Conservation (phyloP, 1,140 invertebrate genomes). For the Melipona quadrifasciata region DNA sequence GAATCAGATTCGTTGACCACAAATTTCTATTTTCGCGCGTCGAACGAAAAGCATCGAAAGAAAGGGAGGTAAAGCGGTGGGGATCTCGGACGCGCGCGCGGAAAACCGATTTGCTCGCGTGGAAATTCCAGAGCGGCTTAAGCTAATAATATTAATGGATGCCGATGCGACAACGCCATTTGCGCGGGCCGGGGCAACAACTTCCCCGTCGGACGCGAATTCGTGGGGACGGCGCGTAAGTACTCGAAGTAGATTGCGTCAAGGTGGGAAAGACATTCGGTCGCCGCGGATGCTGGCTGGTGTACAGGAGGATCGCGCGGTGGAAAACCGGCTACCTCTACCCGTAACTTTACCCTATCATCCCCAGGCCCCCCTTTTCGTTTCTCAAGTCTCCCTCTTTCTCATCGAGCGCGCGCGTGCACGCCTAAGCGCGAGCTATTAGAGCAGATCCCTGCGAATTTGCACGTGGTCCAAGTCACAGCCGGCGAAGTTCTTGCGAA, state of each 20-base stretch:
- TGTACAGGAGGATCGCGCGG: not conserved
- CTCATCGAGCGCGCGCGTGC: not conserved
- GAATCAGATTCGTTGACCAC: too few species aligned
- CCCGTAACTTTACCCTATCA: constrained; percentile 15
- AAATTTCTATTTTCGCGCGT: too few species aligned
- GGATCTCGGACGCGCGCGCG: not conserved
- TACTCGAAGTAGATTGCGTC: constrained; percentile 65
- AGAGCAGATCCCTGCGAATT: constrained; percentile 62
- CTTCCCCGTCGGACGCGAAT: constrained; percentile 47
- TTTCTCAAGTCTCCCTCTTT: not conserved
- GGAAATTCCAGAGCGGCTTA: constrained; percentile 52
- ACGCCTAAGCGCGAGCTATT: constrained; percentile 62
- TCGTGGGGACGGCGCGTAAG: constrained; percentile 55
- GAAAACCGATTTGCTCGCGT: constrained; percentile 14
- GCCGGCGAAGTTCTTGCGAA: constrained; percentile 59
- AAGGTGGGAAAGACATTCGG: constrained; percentile 62
- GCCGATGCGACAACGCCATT: constrained; percentile 46
- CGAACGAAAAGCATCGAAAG: not conserved
- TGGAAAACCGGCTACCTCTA: constrained; percentile 48
- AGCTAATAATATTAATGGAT: constrained; percentile 65
- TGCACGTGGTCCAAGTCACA: constrained; percentile 65
- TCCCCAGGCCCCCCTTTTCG: not conserved
- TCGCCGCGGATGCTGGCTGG: constrained; percentile 29
- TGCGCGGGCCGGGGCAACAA: constrained; percentile 37
- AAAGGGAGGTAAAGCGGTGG: not conserved